phyloP scores from a whole-genome alignment of 2,797 vertebrate genomes.

The Anas capensis region DNA sequence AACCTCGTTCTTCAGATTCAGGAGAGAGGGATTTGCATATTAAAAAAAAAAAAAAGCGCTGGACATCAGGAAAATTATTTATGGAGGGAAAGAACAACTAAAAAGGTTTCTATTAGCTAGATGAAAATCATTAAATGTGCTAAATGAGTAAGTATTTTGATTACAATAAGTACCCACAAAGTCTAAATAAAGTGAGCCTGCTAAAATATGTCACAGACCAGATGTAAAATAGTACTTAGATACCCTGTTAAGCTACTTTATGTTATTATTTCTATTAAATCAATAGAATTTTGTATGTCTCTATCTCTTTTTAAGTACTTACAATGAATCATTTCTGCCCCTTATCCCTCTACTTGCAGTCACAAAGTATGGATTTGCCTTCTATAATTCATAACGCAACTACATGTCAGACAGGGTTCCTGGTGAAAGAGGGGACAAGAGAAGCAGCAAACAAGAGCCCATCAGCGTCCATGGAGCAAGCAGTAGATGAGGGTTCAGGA shows the following conservation, averaged over 20 bases:
- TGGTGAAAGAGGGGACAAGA: neutral
- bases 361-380: neutral
- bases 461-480: fast-evolving
- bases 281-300: neutral
- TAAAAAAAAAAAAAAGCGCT: neutral
- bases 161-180: neutral
- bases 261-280: neutral
- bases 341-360: neutral
- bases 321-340: neutral
- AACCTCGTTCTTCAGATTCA: constrained; percentile 30
- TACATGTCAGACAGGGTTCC: neutral
- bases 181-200: neutral
- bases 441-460: neutral
- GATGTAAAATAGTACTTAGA: neutral
- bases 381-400: neutral
- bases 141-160: constrained; percentile 34
- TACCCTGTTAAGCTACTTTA: neutral
- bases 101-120: constrained; percentile 18
- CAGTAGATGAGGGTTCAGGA: neutral
- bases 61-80: constrained; percentile 5
- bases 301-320: neutral
- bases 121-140: constrained; percentile 26
- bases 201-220: neutral
- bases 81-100: neutral
- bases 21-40: constrained; percentile 15